These are phyloP conservation scores for Poecilobothrus nobilitatus DNA, from an alignment of 2,888 invertebrate genomes.

Conservation along the genomic window DNA sequence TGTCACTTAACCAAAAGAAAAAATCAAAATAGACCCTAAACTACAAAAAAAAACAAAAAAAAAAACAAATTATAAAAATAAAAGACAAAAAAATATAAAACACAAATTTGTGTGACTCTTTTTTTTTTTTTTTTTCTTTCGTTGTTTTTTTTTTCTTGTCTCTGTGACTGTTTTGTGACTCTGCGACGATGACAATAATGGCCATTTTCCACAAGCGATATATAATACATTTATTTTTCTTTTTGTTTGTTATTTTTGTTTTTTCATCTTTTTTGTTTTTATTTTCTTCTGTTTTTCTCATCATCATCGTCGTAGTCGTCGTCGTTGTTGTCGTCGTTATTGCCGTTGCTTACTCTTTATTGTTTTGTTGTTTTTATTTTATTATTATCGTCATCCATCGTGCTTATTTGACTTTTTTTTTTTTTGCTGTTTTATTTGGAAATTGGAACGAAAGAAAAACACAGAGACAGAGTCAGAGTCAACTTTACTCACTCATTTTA, in stretches of 20 bases:
- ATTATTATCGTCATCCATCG: background rate
- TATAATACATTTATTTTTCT: background rate
- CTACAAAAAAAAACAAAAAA: background rate
- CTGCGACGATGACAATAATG: constrained; percentile 6
- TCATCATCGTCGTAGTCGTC: background rate
- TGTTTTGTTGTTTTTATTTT: background rate
- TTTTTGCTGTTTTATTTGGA: background rate
- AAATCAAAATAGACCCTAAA: constrained; percentile 6
- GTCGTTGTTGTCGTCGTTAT: background rate
- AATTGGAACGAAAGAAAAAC: background rate
- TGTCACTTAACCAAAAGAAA: constrained; percentile 6
- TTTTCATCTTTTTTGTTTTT: background rate
- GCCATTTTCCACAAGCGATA: constrained; percentile 6
- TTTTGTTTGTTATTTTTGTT: background rate
- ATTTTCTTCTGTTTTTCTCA: background rate
- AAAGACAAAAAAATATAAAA: background rate
- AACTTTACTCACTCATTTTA: constrained; percentile 1
- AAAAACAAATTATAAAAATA: background rate
- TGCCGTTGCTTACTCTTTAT: background rate
- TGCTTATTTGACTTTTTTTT: background rate
- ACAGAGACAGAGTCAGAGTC: background rate
- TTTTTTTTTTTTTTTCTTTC: background rate
- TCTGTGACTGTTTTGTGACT: constrained; percentile 5
- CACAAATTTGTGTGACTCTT: constrained; percentile 1
- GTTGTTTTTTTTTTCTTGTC: background rate